phyloP scores from a whole-genome alignment of 2,888 invertebrate genomes.

The Piscicola geometra region DNA sequence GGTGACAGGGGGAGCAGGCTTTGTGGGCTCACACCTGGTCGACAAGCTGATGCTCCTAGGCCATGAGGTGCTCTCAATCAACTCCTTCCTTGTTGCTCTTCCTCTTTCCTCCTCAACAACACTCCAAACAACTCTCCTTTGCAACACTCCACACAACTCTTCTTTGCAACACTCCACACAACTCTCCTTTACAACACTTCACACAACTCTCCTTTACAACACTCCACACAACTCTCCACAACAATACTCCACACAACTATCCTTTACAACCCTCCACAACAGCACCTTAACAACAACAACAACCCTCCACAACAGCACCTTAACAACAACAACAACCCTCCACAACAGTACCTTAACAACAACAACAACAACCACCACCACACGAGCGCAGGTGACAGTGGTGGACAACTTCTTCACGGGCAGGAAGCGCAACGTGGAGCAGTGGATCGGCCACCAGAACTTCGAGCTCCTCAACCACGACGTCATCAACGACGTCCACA shows the following conservation, averaged over 20 bases:
- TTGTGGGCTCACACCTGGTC: slow-evolving; percentile 97
- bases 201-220: too few species aligned
- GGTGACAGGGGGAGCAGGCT: slow-evolving; percentile 93
- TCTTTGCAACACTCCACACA: too few species aligned
- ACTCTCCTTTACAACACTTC: too few species aligned
- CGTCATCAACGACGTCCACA: slow-evolving; percentile 91
- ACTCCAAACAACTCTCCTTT: too few species aligned
- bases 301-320: too few species aligned
- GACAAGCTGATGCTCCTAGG: slow-evolving; percentile 90
- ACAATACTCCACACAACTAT: too few species aligned
- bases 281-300: too few species aligned
- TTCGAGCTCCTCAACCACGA: slow-evolving; percentile 98
- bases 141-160: too few species aligned
- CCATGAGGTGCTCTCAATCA: slow-evolving; percentile 83
- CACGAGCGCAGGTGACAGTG: slow-evolving; percentile 5
- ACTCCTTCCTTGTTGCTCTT: too few species aligned
- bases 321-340: background rate
- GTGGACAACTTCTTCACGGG: slow-evolving; percentile 67
- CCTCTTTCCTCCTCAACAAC: too few species aligned
- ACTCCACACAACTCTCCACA: too few species aligned
- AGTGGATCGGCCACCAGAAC: slow-evolving; percentile 98
- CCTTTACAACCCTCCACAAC: too few species aligned
- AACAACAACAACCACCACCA: background rate
- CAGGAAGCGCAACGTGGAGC: slow-evolving; percentile 90
- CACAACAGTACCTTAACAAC: background rate